Conservation (phyloP, 2,797 vertebrate genomes). For the Cossypha heuglini region DNA sequence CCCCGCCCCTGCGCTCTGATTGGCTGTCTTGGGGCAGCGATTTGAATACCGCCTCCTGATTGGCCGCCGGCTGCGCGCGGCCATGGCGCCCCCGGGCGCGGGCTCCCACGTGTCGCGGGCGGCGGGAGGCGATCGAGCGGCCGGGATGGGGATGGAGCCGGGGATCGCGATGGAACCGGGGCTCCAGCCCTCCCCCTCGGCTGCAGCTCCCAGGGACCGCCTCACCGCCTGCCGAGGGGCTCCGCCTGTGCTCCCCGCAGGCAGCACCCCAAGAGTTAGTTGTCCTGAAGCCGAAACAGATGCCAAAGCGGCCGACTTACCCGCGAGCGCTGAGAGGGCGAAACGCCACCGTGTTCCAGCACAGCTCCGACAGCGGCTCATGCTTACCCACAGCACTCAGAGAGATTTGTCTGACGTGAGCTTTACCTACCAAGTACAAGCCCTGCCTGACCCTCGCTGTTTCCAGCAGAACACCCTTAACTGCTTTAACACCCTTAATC, state of each 20-base stretch:
- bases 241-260: accelerated
- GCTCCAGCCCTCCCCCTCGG: no score
- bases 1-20: background rate
- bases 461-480: accelerated
- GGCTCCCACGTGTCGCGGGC: background rate
- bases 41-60: slow-evolving; percentile 4
- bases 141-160: background rate
- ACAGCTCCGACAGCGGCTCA: background rate
- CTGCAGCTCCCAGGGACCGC: background rate
- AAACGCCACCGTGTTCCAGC: background rate
- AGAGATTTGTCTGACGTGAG: background rate
- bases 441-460: background rate
- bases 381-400: background rate
- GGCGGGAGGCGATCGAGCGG: background rate
- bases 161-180: no score
- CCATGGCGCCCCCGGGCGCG: background rate
- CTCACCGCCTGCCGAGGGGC: accelerated
- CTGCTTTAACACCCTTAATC: no score
- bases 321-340: background rate
- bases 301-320: background rate
- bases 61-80: background rate
- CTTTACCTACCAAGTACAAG: background rate
- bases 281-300: background rate
- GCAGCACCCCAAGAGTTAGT: accelerated
- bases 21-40: background rate